phyloP scores from a whole-genome alignment of 1,140 invertebrate genomes.

The Drosophila repleta region DNA sequence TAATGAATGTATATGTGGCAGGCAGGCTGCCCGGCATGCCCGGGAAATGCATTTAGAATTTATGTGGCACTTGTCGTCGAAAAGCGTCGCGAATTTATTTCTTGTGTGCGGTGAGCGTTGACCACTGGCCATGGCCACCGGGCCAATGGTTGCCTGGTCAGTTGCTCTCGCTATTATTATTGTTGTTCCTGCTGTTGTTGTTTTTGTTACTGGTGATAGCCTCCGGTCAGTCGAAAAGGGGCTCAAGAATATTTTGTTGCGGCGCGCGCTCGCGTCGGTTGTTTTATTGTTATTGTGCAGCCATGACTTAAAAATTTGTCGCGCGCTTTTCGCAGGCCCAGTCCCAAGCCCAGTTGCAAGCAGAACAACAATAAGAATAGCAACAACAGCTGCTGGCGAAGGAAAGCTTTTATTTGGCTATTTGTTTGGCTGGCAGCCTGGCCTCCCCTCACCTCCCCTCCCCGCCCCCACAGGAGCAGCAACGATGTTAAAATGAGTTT shows the following conservation, averaged over 20 bases:
- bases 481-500: constrained; percentile 30
- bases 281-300: constrained; percentile 81
- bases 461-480: constrained; percentile 2
- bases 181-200: not conserved
- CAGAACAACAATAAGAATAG: constrained; percentile 27
- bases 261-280: constrained; percentile 57
- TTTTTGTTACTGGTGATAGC: constrained; percentile 23
- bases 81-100: constrained; percentile 76
- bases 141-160: constrained; percentile 18
- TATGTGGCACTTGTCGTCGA: constrained; percentile 78
- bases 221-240: constrained; percentile 38
- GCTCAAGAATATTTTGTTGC: constrained; percentile 74
- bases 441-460: too few relatives aligned
- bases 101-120: constrained; percentile 59
- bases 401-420: constrained; percentile 73
- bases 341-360: not conserved
- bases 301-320: constrained; percentile 82
- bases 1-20: not conserved
- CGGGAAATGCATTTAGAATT: constrained; percentile 77
- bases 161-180: constrained; percentile 15
- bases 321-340: constrained; percentile 48
- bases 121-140: constrained; percentile 42
- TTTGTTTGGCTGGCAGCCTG: constrained; percentile 54
- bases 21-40: constrained; percentile 9
- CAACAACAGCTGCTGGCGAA: constrained; percentile 34